Base-by-base conservation (phyloP, 2,888 invertebrate genomes). In the Protodeltote pygarga region DNA sequence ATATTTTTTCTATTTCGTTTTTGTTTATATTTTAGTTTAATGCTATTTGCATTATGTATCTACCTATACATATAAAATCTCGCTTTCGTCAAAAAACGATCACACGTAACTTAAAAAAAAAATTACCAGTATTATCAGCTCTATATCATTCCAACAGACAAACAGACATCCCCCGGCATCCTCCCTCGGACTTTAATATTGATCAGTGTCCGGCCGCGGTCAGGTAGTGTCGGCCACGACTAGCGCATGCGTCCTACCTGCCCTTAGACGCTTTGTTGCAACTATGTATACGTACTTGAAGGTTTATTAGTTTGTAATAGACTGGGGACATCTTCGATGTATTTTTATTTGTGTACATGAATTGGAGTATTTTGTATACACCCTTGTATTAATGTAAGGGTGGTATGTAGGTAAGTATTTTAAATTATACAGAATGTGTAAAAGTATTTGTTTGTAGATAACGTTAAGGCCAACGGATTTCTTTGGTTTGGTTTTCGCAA, bases 191-290 rank as follows among this genome's bases (percentile, higher is more conserved):
- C 89, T 89, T 91, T 92, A 92, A 92, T 92, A 92, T 92, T 92
- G 92, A 92, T 92, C 92, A 92, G 90, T 92, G 92, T 92, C 92
- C 92, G 77, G 92, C 81, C 89, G 92, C 92, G 92, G 92, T 92
- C 92, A 92, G 92, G 92, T 92, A 89, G 88, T 81, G 82, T 84
- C 79, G 86, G 79, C 87, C 89, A 83, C 71, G 61, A 69, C 32
- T 55, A 72, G 83, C 91, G 92, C 92, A 90, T 90, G 92, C 91
- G 89, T 78, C 61, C 62, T 66, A 61, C 63, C 67, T 65, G 54
- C 65, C 48, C 38, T 27, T 37, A 44, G 40, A 54, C 41, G 62
- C 71, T 71, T 73, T 68, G 68, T 68, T 68, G 68, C 67, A 67
- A 60, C 45, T 66, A 60, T 46, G 47, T 62, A 47, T 32, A 33